phyloP scores from a whole-genome alignment of 2,888 invertebrate species.

The Tupiocoris notatus region DNA sequence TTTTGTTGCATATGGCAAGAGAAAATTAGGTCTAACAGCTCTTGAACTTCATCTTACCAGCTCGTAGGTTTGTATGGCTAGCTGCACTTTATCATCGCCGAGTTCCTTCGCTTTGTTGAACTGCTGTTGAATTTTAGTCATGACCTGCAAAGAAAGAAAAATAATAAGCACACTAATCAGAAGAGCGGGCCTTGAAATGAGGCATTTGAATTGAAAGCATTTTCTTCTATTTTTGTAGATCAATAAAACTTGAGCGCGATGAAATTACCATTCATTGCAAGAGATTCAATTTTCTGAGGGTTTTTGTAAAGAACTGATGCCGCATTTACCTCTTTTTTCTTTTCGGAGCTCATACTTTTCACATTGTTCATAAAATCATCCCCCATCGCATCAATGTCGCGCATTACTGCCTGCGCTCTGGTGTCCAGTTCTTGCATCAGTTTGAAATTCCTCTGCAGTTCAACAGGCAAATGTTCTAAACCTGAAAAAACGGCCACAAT shows the following conservation, averaged over 20 bases:
- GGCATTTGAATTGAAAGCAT: too few species aligned
- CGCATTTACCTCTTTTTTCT: slow-evolving; percentile 73
- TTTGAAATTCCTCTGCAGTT: slow-evolving; percentile 92
- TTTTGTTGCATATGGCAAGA: too few species aligned
- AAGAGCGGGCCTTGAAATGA: too few species aligned
- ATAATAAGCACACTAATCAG: too few species aligned
- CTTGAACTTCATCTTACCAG: slow-evolving; percentile 57
- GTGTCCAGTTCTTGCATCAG: slow-evolving; percentile 94
- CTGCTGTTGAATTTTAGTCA: slow-evolving; percentile 79
- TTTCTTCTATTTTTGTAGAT: too few species aligned
- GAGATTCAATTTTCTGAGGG: too few species aligned
- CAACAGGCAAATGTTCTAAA: slow-evolving; percentile 90
- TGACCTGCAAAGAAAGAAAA: too few species aligned
- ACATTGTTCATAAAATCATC: slow-evolving; percentile 75
- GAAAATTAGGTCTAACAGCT: too few species aligned
- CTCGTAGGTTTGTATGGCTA: slow-evolving; percentile 98
- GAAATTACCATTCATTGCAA: too few species aligned
- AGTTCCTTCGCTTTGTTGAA: slow-evolving; percentile 94
- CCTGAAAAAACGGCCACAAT: slow-evolving; percentile 65
- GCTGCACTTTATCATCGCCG: slow-evolving; percentile 94
- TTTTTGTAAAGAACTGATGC: too few species aligned
- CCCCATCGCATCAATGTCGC: slow-evolving; percentile 84
- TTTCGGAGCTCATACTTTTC: slow-evolving; percentile 70
- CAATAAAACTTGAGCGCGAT: too few species aligned
- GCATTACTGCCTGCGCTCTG: slow-evolving; percentile 83